phyloP scores from a whole-genome alignment of 1,140 invertebrate genomes.

The Drosophila busckii region DNA sequence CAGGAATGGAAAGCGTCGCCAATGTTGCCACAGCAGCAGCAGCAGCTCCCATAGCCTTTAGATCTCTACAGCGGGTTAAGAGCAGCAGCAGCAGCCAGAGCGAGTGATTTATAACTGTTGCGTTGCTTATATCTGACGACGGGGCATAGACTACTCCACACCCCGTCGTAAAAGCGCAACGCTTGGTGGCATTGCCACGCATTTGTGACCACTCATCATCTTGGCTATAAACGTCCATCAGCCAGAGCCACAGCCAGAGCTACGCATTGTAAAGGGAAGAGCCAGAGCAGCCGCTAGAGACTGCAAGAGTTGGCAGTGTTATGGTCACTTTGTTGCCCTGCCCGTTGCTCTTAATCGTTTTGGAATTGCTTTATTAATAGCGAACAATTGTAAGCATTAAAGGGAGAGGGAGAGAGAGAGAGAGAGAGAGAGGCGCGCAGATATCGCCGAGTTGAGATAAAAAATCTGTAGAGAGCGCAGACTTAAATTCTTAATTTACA shows the following conservation, averaged over 20 bases:
- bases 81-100: background rate
- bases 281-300: background rate
- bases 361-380: slow-evolving; percentile 76
- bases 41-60: too few relatives aligned
- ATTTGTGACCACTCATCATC: slow-evolving; percentile 69
- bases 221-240: slow-evolving; percentile 64
- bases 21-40: slow-evolving; percentile 13
- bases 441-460: too few relatives aligned
- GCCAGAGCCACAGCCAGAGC: background rate
- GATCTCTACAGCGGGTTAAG: too few relatives aligned
- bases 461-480: too few relatives aligned
- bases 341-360: slow-evolving; percentile 68
- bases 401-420: slow-evolving; percentile 11
- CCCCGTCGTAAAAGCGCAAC: slow-evolving; percentile 43
- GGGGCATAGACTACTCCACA: slow-evolving; percentile 31
- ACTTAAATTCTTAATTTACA: too few relatives aligned
- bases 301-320: slow-evolving; percentile 13
- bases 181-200: slow-evolving; percentile 25
- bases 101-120: slow-evolving; percentile 46
- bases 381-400: slow-evolving; percentile 55
- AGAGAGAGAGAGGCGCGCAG: too few relatives aligned
- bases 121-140: too few relatives aligned
- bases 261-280: background rate
- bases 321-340: slow-evolving; percentile 44
- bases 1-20: slow-evolving; percentile 61